Evolutionary conservation across 2,113 vertebrate species (phyloP), one percentile per base, ranked within the genome.

Genomic region (Cryptomyrus ogoouensis): DNA sequence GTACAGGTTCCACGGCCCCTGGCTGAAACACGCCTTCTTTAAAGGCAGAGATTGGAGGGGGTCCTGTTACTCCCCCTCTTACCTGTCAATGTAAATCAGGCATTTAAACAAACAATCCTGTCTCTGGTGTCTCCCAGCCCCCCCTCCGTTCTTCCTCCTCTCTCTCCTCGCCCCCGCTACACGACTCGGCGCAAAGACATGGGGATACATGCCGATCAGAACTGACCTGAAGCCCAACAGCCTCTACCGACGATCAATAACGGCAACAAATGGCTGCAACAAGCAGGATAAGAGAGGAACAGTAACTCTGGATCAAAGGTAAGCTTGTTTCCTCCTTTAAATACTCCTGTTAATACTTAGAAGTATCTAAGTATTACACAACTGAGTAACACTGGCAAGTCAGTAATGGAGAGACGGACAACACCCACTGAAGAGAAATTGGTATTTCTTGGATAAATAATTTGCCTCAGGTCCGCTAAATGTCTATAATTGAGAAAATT

Each of bases 291-390:
- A 56, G 13, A 19, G 19, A 4, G 8, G 4, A n/a, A 7, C 17
- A 2, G 10, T 8, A 42, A 89, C 89, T 42, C n/a, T 86, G 74
- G 89, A 89, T 27, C 47, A 86, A 90, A 91, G 91, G 94, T 94
- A 91, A 91, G 92, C 83, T 24, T 0, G 2, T 74, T n/a, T 15
- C 58, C 8, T 50, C n/a, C 42, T 53, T 52, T 24, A 1, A 12
- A 27, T 42, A 74, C 21, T 83, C 39, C 62, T 70, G 62, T 21
- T 44, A 84, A 24, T 44, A 62, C 42, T 62, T 70, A 66, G 9
- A 27, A 66, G 62, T 66, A 27, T 66, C 62, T 53, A 53, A 70
- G 62, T 74, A 8, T 10, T 88, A 19, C 74, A 17, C 74, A 80
- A 80, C 15, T 19, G 74, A 42, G 17, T 19, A 80, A 80, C 74